Evolutionary conservation across 2,797 vertebrate genomes (phyloP), one percentile per base, ranked within the genome.

Genomic region (Bufotes viridis): DNA sequence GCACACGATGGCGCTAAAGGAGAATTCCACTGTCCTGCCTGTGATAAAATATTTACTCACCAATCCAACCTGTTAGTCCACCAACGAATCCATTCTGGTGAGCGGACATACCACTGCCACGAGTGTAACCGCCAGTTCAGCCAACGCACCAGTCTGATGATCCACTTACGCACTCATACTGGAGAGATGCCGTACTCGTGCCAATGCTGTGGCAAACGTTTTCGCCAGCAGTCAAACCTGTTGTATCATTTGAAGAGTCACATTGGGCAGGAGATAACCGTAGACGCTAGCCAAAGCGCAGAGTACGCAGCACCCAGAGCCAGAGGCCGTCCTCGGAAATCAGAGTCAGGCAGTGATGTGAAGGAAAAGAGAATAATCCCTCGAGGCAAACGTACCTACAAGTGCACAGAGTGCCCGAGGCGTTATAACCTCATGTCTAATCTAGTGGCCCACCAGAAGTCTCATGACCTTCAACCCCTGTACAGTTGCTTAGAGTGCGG

Each of bases 101-200:
- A 95, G 91, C 93, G 93, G 24, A 93, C 94, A 0, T 94, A 94
- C 90, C 83, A 80, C 22, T 94, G 94, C 0, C 87, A 88, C 0
- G 92, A 92, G 82, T 95, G 94, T 2, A 93, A 92, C 1, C 94
- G 94, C 24, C 93, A 93, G 63, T 95, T 95, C 26, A 94, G 94
- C 2, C 93, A 94, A 90, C 94, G 93, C 87, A 94, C 94, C 91
- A 94, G 88, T 57, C 81, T 89, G 67, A 89, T 89, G 88, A 89
- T 89, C 57, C 88, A 89, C 74, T 87, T 89, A 29, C 88, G 88
- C 57, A 89, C 88, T 24, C 88, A 89, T 34, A 89, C 88, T 15
- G 88, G 88, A n/a, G 88, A 89, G 81, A 89, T 89, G 88, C 88
- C 88, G 6, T 89, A 89, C n/a, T 2, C 88, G 1, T 89, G 88